Conservation (phyloP, 2,797 vertebrate genomes). For the Oryzias sinensis region DNA sequence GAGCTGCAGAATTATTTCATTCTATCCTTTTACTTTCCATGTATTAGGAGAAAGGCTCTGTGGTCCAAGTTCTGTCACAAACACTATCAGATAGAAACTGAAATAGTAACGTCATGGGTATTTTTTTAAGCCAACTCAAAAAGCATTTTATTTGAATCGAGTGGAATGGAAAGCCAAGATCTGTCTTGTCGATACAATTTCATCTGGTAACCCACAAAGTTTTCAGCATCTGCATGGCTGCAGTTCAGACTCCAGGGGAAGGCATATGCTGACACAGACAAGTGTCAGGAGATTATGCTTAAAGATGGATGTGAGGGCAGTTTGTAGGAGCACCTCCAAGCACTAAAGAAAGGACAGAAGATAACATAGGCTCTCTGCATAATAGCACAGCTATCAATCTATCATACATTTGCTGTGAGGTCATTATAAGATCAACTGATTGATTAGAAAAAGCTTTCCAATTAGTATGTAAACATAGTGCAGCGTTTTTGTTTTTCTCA, state of each 20-base stretch:
- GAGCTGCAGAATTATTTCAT: no score
- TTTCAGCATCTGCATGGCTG: constrained; percentile 44
- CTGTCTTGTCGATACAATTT: background rate
- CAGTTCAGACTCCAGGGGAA: constrained; percentile 50
- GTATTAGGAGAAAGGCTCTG: no score
- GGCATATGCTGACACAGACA: constrained; percentile 63
- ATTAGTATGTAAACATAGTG: background rate
- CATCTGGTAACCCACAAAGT: no score
- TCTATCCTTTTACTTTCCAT: no score
- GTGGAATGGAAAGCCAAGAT: background rate
- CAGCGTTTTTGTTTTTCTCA: no score
- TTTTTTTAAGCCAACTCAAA: no score
- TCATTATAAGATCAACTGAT: background rate
- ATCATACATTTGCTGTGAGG: background rate
- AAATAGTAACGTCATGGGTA: no score
- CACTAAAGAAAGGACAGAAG: constrained; percentile 44
- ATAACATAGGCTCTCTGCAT: constrained; percentile 35
- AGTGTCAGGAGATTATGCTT: constrained; percentile 55
- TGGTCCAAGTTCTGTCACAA: no score
- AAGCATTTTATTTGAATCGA: background rate
- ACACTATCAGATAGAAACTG: no score
- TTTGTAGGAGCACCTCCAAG: constrained; percentile 51
- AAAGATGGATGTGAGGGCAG: constrained; percentile 59
- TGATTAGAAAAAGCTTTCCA: background rate
- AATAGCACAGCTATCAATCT: constrained; percentile 38